Evolutionary conservation across 2,888 invertebrate species (phyloP).

Genomic region (Elysia crispata): DNA sequence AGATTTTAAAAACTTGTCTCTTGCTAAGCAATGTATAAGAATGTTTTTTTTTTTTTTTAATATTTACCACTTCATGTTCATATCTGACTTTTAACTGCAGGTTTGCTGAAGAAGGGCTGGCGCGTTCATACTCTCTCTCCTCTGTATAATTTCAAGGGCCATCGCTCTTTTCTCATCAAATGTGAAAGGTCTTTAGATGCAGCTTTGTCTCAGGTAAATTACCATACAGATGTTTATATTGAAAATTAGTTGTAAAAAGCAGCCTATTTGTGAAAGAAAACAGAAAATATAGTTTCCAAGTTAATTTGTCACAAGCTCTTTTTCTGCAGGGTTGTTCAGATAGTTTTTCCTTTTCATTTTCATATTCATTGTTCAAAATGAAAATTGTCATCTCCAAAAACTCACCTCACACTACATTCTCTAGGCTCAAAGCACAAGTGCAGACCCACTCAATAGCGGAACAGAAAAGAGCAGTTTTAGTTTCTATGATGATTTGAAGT

Average conservation of each 20-base stretch:
- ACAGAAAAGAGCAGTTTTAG: constrained; percentile 59
- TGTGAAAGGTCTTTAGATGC: constrained; percentile 47
- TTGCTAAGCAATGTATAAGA: too few relatives aligned
- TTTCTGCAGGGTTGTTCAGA: neutral
- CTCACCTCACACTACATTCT: constrained; percentile 12
- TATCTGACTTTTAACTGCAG: constrained; percentile 52
- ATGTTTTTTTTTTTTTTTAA: too few relatives aligned
- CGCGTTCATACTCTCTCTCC: constrained; percentile 64
- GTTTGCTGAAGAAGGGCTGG: constrained; percentile 65
- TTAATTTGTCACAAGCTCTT: neutral
- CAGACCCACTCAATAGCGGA: constrained; percentile 54
- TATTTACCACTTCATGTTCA: too few relatives aligned
- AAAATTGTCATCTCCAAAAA: too few relatives aligned
- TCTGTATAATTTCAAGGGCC: constrained; percentile 61
- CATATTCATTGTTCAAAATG: too few relatives aligned
- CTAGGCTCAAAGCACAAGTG: constrained; percentile 58
- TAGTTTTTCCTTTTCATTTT: neutral
- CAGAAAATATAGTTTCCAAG: neutral
- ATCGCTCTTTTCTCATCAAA: constrained; percentile 55
- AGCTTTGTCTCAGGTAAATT: constrained; percentile 42
- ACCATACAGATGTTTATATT: too few relatives aligned
- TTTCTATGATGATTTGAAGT: constrained; percentile 59
- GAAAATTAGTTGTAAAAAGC: too few relatives aligned
- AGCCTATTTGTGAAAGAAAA: too few relatives aligned
- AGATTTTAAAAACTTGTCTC: too few relatives aligned